Conservation (phyloP, 2,113 vertebrate species). For the Cardinalis cardinalis region DNA sequence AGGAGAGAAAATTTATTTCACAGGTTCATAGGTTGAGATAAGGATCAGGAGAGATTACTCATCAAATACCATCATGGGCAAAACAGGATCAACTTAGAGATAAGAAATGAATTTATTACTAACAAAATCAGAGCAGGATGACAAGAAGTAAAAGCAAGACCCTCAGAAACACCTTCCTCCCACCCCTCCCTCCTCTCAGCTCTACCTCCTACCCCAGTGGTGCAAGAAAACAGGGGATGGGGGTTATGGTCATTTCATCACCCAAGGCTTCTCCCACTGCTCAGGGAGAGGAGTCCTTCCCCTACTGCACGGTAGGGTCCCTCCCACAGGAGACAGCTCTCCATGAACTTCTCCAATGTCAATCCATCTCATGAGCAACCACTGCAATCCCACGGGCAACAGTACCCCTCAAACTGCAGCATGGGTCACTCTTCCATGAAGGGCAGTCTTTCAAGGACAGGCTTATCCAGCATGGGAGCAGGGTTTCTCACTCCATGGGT, state of each 20-base stretch:
- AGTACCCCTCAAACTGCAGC: background rate
- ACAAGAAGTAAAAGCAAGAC: background rate
- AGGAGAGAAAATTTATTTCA: background rate
- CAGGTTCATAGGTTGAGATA: background rate
- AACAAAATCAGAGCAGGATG: background rate
- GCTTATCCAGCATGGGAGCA: background rate
- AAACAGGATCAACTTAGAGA: background rate
- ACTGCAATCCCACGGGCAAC: background rate
- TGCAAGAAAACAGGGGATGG: background rate
- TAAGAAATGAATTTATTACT: background rate
- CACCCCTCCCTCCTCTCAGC: background rate
- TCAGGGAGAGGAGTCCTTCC: background rate
- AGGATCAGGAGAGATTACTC: background rate
- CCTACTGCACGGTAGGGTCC: fast-evolving
- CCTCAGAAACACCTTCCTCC: background rate
- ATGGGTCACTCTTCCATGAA: background rate
- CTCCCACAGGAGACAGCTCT: background rate
- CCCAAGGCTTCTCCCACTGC: fast-evolving
- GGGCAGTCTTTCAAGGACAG: background rate
- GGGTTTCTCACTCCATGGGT: background rate
- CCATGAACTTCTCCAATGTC: fast-evolving
- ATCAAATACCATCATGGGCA: background rate
- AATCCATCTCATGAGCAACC: background rate
- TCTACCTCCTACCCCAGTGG: background rate
- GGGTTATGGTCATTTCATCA: background rate